Evolutionary conservation across 2,888 invertebrate genomes (phyloP).

Genomic region (Neoscelio sp.): DNA sequence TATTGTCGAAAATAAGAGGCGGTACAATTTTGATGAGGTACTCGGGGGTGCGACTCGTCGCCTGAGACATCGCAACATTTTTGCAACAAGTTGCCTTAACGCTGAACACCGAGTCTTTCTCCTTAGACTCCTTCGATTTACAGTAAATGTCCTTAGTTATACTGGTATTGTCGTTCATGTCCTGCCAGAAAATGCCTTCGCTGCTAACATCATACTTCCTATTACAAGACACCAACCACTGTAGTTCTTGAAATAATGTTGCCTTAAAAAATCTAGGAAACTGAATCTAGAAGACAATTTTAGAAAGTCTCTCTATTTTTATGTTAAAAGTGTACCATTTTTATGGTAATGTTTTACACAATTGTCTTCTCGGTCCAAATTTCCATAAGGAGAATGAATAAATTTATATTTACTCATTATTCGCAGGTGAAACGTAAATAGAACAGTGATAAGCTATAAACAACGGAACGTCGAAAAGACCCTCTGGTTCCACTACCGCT

Average conservation of each 20-base stretch:
- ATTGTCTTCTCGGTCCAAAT: too few species aligned
- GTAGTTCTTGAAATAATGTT: too few species aligned
- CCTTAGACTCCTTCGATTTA: slow-evolving; percentile 78
- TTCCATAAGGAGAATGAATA: not conserved
- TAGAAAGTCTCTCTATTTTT: too few species aligned
- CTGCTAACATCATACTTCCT: slow-evolving; percentile 89
- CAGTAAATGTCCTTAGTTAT: slow-evolving; percentile 88
- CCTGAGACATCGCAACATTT: slow-evolving; percentile 73
- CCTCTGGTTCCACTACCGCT: slow-evolving; percentile 89
- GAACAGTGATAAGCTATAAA: slow-evolving; percentile 92
- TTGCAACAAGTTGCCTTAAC: slow-evolving; percentile 85
- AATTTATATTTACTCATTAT: slow-evolving; percentile 86
- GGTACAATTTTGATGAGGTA: slow-evolving; percentile 89
- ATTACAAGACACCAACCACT: too few species aligned
- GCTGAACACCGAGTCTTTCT: slow-evolving; percentile 86
- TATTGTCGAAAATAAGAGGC: slow-evolving; percentile 90
- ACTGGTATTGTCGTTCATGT: slow-evolving; percentile 88
- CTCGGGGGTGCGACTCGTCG: slow-evolving; percentile 86
- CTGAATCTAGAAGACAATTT: too few species aligned
- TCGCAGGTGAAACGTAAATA: slow-evolving; percentile 89
- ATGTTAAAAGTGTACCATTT: too few species aligned
- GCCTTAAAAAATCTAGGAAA: too few species aligned
- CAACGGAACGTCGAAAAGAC: slow-evolving; percentile 90
- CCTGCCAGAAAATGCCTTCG: slow-evolving; percentile 92
- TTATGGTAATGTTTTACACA: too few species aligned